Conservation (phyloP, 2,113 vertebrate species). For the Halcyon senegalensis region DNA sequence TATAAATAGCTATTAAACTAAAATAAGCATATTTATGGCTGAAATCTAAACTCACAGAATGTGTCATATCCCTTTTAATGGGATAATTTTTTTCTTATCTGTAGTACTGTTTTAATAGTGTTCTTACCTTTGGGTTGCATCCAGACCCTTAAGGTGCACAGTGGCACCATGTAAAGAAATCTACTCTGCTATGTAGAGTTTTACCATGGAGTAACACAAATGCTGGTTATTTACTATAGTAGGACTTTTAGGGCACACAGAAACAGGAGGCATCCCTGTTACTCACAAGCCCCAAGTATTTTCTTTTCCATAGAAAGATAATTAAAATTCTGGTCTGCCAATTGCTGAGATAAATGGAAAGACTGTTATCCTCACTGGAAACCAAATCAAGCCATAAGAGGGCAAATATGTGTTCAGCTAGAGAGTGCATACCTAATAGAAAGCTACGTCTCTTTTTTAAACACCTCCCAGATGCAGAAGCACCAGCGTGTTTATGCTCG, state of each 20-base stretch:
- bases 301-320: neutral
- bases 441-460: neutral
- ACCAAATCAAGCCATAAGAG: fast-evolving
- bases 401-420: neutral
- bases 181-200: neutral
- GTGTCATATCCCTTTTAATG: neutral
- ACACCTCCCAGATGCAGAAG: neutral
- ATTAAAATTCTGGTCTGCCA: neutral
- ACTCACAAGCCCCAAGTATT: neutral
- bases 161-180: neutral
- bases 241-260: neutral
- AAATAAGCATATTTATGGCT: constrained; percentile 42
- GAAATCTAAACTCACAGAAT: neutral
- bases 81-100: constrained; percentile 21
- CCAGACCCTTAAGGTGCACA: neutral
- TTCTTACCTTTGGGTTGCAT: neutral
- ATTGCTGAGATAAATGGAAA: neutral
- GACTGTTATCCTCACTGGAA: neutral
- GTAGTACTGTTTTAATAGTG: neutral
- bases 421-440: neutral
- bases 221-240: neutral
- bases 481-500: fast-evolving
- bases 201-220: neutral
- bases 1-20: constrained; percentile 32
- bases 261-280: neutral